These are phyloP conservation scores for Macheiramphus alcinus DNA, from an alignment of 2,113 vertebrate species.

Conservation along the genomic window DNA sequence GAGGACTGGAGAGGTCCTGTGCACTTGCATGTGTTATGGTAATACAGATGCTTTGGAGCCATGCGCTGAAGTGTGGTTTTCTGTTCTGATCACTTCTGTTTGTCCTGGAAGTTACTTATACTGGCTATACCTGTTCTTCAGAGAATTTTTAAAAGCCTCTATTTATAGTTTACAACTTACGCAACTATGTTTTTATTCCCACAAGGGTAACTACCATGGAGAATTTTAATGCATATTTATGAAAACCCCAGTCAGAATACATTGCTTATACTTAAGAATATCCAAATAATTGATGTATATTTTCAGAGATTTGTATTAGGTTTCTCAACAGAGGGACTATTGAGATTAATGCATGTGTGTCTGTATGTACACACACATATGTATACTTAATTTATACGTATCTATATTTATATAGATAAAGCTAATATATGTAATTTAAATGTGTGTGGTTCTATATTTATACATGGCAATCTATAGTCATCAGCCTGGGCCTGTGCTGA, in stretches of 20 bases:
- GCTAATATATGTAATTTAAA: neutral
- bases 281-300: neutral
- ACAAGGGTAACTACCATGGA: neutral
- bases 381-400: neutral
- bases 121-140: neutral
- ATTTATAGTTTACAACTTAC: neutral
- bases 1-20: neutral
- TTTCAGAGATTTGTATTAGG: neutral
- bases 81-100: neutral
- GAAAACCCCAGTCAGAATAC: neutral
- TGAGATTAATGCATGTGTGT: neutral
- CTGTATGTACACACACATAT: neutral
- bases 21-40: neutral
- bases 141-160: neutral
- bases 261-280: neutral
- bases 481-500: neutral
- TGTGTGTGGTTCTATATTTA: neutral
- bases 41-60: neutral
- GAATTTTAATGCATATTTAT: slow-evolving; percentile 7
- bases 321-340: neutral
- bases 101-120: neutral
- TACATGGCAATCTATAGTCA: neutral
- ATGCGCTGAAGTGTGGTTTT: neutral
- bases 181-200: neutral
- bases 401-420: neutral